phyloP scores from a whole-genome alignment of 2,888 invertebrate species.

The Melanotus villosus region DNA sequence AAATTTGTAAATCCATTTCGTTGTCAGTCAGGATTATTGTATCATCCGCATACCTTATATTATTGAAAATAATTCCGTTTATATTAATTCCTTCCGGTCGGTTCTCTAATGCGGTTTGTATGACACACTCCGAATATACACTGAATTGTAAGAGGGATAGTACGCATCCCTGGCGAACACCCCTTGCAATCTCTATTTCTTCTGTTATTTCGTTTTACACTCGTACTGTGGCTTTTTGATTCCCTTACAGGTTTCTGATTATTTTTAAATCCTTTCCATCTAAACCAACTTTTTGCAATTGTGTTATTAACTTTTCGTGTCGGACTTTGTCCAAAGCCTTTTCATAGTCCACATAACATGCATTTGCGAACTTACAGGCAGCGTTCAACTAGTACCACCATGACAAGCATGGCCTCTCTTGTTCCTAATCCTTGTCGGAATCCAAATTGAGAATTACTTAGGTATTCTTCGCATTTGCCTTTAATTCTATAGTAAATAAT shows the following conservation, averaged over 20 bases:
- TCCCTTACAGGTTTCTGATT: background rate
- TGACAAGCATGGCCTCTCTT: no score
- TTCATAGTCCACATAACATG: background rate
- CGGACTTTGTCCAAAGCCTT: background rate
- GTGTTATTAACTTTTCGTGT: background rate
- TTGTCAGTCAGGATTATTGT: conserved; percentile 1
- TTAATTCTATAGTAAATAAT: no score
- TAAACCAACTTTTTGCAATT: background rate
- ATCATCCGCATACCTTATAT: conserved; percentile 19
- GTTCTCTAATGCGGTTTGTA: conserved; percentile 1
- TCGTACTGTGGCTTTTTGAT: no score
- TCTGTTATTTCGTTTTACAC: background rate
- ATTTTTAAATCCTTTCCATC: background rate
- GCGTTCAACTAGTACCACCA: no score
- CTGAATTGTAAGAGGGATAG: background rate
- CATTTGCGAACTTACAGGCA: no score
- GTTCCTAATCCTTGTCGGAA: no score
- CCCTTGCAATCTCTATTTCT: conserved; percentile 2
- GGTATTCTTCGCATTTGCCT: no score
- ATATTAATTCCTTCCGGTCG: background rate
- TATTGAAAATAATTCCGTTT: conserved; percentile 12
- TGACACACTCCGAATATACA: no score
- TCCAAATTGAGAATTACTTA: no score
- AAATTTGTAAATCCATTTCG: background rate
- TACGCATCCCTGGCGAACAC: background rate